Percentiles rank a stretch among this genome's conserved stretches.
phyloP scores from a whole-genome alignment of 2,797 vertebrate genomes.

The Lacerta bilineata region DNA sequence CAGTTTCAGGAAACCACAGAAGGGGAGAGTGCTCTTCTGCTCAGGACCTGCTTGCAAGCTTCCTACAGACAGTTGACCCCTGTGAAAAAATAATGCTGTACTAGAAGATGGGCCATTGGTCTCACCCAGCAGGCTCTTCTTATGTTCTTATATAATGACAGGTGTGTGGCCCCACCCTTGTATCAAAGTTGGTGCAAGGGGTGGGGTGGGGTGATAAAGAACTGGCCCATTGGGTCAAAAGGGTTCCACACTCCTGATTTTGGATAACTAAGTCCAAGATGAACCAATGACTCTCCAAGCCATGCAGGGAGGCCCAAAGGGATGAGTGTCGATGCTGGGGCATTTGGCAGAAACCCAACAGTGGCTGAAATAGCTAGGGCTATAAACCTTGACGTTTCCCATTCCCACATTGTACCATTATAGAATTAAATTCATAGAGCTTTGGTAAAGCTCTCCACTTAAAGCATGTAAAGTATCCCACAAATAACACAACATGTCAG shows the following conservation, averaged over 20 bases:
- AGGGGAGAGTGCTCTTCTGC: no score
- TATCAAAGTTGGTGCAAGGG: no score
- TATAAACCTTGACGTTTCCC: background rate
- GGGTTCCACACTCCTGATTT: background rate
- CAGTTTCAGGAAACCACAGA: no score
- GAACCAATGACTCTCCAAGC: background rate
- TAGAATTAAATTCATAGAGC: background rate
- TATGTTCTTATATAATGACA: no score
- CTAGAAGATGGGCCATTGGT: no score
- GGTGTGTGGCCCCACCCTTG: no score
- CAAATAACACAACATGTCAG: background rate
- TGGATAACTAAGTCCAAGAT: background rate
- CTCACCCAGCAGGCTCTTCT: no score
- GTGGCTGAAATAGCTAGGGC: background rate
- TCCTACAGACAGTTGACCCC: no score
- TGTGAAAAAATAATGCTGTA: no score
- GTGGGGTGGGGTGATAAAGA: no score
- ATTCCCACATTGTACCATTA: background rate
- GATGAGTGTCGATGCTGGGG: background rate
- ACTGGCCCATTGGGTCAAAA: no score
- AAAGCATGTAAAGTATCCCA: background rate
- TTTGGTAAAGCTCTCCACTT: background rate
- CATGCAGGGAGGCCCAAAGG: background rate
- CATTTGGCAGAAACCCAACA: background rate
- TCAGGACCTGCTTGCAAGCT: no score